phyloP scores from a whole-genome alignment of 2,797 vertebrate genomes.

The Gobionotothen gibberifrons region DNA sequence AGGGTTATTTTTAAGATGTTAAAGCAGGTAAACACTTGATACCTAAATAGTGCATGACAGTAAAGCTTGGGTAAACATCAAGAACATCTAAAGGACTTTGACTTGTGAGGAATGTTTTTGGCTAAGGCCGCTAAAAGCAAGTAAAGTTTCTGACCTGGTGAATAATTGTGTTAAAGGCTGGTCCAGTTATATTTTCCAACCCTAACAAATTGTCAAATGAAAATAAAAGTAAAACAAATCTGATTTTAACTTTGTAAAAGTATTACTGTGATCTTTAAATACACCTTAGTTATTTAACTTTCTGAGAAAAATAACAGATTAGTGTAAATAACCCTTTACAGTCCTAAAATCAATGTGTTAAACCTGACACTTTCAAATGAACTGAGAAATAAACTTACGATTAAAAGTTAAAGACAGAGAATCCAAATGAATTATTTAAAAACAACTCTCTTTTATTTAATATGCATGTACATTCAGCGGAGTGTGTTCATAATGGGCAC shows the following conservation, averaged over 20 bases:
- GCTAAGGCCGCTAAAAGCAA: not conserved
- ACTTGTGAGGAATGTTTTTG: not conserved
- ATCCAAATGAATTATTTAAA: not conserved
- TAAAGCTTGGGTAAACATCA: not conserved
- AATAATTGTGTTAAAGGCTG: not conserved
- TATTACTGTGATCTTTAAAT: not conserved
- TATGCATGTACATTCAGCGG: constrained; percentile 66
- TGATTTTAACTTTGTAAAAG: not conserved
- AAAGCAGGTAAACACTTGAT: not conserved
- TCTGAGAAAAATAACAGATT: not conserved
- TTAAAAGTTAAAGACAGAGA: constrained; percentile 15
- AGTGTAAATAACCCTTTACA: not conserved
- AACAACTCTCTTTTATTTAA: constrained; percentile 56
- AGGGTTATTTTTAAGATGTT: not conserved
- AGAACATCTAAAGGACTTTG: not conserved
- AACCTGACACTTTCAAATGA: not conserved
- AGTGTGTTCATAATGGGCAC: constrained; percentile 84
- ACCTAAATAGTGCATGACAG: no score
- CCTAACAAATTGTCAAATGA: not conserved
- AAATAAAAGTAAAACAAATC: not conserved
- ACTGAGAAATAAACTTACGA: not conserved
- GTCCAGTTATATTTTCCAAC: not conserved
- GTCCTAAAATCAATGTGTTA: not conserved
- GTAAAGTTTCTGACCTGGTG: not conserved
- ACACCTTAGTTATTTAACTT: not conserved